Evolutionary conservation across 2,888 invertebrate genomes (phyloP), one percentile per base, ranked within the genome.

Genomic region (Sthenelais limicola): DNA sequence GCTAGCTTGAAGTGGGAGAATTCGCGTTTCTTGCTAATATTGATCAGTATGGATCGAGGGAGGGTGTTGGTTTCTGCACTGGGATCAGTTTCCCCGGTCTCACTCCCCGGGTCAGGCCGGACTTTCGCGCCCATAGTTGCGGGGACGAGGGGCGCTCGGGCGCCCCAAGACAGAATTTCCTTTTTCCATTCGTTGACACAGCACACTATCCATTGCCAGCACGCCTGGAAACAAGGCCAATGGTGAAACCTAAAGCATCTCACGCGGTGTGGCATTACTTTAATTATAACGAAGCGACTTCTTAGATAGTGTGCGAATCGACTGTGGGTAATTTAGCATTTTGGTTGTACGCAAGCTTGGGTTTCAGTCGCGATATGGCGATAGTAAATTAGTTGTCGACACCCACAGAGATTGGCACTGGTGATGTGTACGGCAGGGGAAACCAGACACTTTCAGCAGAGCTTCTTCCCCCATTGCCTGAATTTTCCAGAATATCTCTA

Each of bases 241-340:
- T 62, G 43, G 35, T 43, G 62, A 62, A 62, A 62, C 62, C 62
- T 43, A 62, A 62, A 35, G 35, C 62, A 62, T 62, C 62, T 38
- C 38, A 35, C 30, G 48, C 32, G 48, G 67, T 47, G 48, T 67
- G 67, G 48, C 48, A 48, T 67, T 67, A 67, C 67, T 67, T 67
- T 67, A 67, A 67, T 67, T 67, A 67, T 67, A 67, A 67, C 28
- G 30, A 48, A 43, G 48, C 67, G 48, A 12, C 12, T 18, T 43
- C 26, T 48, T 47, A 67, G 67, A 67, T 67, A 48, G 67, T n/a
- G 67, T n/a, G 48, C 47, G 48, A 67, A 67, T 62, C 62, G 62
- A 62, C 62, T 26, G 62, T 7, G 24, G 62, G 62, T 62, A 62
- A 62, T 62, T 62, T 62, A 62, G 62, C 62, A 43, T 35, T 43